Evolutionary conservation across 2,888 invertebrate species (phyloP).

Genomic region (Aspidiotus destructor): DNA sequence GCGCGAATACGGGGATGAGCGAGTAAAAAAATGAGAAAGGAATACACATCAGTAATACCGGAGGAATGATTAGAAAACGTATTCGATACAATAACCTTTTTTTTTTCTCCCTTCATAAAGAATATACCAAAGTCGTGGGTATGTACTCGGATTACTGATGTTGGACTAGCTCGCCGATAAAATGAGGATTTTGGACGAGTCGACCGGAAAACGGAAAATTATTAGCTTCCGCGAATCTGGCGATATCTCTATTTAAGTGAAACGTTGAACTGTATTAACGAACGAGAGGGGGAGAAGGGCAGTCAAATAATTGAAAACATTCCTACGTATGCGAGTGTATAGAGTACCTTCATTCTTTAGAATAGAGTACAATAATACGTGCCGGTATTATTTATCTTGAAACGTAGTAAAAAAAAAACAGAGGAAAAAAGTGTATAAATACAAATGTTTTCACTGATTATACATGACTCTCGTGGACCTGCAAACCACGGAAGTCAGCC

Average conservation of each 20-base stretch:
- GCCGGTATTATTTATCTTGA: not conserved
- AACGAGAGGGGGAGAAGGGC: not conserved
- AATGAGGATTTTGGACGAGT: constrained; percentile 3
- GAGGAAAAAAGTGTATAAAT: constrained; percentile 12
- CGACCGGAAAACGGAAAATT: not conserved
- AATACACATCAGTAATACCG: no score
- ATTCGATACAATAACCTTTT: not conserved
- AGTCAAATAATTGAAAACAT: not conserved
- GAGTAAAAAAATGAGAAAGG: no score
- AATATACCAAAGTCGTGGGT: no score
- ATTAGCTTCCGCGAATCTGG: not conserved
- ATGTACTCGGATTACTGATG: not conserved
- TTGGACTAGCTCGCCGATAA: not conserved
- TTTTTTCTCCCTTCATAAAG: not conserved
- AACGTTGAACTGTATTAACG: not conserved
- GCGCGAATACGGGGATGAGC: no score
- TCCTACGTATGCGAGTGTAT: not conserved
- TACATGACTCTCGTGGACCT: constrained; percentile 22
- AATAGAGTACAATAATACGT: no score
- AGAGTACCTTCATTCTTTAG: not conserved
- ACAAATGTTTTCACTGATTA: constrained; percentile 32
- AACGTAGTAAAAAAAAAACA: not conserved
- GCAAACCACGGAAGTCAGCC: constrained; percentile 20
- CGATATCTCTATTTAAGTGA: no score
- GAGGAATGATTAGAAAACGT: not conserved